Conservation (phyloP, 1,140 invertebrate genomes). For the Meloidogyne hapla region DNA sequence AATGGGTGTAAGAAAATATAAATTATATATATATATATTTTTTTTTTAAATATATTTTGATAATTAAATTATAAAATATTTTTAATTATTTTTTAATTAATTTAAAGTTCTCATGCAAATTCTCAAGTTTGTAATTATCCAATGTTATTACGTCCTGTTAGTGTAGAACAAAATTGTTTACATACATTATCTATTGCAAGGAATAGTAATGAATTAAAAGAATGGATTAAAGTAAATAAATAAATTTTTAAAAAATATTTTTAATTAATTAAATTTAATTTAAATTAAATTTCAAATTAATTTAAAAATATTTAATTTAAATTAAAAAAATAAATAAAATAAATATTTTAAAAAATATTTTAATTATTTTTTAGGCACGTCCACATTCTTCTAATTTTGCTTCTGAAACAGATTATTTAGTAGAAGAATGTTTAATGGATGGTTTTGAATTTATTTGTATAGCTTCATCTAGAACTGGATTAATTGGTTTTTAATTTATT, state of each 20-base stretch:
- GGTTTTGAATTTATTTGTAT: conserved; percentile 49
- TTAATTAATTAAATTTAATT: conserved; percentile 1
- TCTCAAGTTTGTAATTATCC: conserved; percentile 45
- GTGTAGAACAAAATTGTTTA: conserved; percentile 40
- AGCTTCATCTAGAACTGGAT: conserved; percentile 39
- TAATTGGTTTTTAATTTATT: conserved; percentile 42
- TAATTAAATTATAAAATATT: too few relatives aligned
- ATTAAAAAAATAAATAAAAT: neutral
- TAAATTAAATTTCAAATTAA: too few relatives aligned
- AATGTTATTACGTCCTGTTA: conserved; percentile 45
- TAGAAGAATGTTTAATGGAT: conserved; percentile 47
- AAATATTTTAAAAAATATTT: neutral
- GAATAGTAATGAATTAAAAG: conserved; percentile 40
- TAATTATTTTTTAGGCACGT: conserved; percentile 19
- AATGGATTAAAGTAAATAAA: conserved; percentile 39
- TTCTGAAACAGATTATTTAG: conserved; percentile 42
- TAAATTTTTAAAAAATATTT: neutral
- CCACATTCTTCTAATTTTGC: conserved; percentile 37
- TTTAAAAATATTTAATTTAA: neutral
- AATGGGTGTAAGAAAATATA: conserved; percentile 40
- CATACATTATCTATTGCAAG: conserved; percentile 44
- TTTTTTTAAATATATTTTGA: too few relatives aligned
- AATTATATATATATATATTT: neutral
- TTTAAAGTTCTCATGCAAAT: conserved; percentile 20
- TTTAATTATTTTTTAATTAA: too few relatives aligned